Base-by-base conservation (phyloP, 2,888 invertebrate genomes). In the Tenthredo amoena region DNA sequence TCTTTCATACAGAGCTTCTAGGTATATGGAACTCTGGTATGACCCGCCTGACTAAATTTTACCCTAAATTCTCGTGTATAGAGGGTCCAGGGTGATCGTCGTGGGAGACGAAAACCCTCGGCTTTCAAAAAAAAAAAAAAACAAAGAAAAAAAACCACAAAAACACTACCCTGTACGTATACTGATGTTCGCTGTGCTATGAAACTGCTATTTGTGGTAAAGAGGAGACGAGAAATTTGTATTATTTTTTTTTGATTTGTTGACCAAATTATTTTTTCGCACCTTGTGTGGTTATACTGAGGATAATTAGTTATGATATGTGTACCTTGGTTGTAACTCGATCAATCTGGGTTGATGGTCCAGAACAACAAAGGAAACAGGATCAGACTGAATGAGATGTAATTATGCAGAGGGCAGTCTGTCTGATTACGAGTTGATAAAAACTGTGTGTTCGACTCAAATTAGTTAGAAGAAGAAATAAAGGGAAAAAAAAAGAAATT, bases 351-450 rank as follows among this genome's bases (percentile, higher is more conserved):
- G 18, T 37, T 68, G 18, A 1, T 68, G 34, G 34, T 15, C 68
- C 34, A 71, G 34, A 37, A 37, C n/a, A 37, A 71, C 71, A 71
- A 71, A 71, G 71, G 71, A 71, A 71, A 71, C 15, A 37, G 15
- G 71, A n/a, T 43, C 12, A 31, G 37, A n/a, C 37, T 37, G 71
- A 31, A 34, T 71, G 71, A 43, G 72, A 72, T 40, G 21, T 40
- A 72, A 72, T 72, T 40, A 72, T 12, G 21, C 21, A 37, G 40
- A 72, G 72, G n/a, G 9, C 7, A 15, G 68, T 68, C 34, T 68
- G 72, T 72, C 37, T 71, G 71, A 72, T 40, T 40, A 21, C n/a
- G 72, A 40, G 40, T 37, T n/a, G n/a, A 72, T 43, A 3, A 21
- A 71, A 72, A 21, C 9, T 5, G 72, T 72, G 43, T 26, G n/a